Conservation (phyloP, 2,113 vertebrate species). For the Elephantulus edwardii region DNA sequence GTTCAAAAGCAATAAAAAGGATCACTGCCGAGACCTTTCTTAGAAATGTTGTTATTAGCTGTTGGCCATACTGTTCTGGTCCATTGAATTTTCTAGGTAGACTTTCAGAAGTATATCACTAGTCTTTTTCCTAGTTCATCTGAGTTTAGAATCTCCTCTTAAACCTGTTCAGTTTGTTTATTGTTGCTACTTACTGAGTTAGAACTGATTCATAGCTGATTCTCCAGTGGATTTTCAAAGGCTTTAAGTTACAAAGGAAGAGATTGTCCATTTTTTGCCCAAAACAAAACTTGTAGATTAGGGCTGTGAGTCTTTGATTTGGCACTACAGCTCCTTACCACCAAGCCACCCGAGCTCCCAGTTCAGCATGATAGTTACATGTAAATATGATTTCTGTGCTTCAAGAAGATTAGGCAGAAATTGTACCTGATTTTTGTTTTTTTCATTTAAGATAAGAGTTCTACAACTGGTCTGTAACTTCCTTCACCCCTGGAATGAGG, state of each 20-base stretch:
- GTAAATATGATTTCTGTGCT: not conserved
- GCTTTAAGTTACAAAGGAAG: too few relatives aligned
- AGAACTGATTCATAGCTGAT: too few relatives aligned
- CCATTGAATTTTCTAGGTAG: not conserved
- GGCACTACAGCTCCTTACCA: too few relatives aligned
- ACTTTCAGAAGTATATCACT: not conserved
- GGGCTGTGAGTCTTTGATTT: too few relatives aligned
- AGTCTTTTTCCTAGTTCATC: not conserved
- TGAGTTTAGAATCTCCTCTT: not conserved
- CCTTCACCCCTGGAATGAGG: not conserved
- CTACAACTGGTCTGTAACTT: not conserved
- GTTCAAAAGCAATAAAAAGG: not conserved
- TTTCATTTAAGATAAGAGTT: not conserved
- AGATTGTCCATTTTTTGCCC: too few relatives aligned
- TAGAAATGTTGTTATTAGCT: not conserved
- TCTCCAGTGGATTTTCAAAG: too few relatives aligned
- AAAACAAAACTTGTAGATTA: too few relatives aligned
- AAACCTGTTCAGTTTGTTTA: too few relatives aligned
- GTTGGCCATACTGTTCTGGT: not conserved
- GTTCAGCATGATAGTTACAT: not conserved
- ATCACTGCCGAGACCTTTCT: not conserved
- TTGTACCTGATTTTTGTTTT: not conserved
- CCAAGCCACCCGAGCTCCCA: too few relatives aligned
- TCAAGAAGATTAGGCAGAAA: not conserved
- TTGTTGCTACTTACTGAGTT: too few relatives aligned